Evolutionary conservation across 1,140 invertebrate genomes (phyloP), one percentile per base, ranked within the genome.

Genomic region (Sipha flava): DNA sequence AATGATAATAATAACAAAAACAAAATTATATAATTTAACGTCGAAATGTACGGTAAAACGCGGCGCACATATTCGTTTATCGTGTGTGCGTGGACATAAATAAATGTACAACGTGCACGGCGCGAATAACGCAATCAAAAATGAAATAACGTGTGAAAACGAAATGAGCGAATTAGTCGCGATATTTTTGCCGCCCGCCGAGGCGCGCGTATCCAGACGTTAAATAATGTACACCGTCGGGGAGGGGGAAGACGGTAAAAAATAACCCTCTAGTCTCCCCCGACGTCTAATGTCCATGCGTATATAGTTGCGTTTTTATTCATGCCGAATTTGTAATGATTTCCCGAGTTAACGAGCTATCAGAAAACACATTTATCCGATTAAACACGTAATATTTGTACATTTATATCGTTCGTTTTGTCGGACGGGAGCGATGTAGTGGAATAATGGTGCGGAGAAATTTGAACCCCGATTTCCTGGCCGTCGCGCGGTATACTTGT

Each of bases 281-380:
- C n/a, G n/a, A n/a, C n/a, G n/a, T n/a, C n/a, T n/a, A n/a, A n/a
- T n/a, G n/a, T n/a, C n/a, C n/a, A n/a, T n/a, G n/a, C n/a, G n/a
- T n/a, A n/a, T n/a, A n/a, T n/a, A n/a, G n/a, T n/a, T n/a, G n/a
- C n/a, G n/a, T n/a, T n/a, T n/a, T n/a, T n/a, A n/a, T n/a, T n/a
- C n/a, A n/a, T n/a, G n/a, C 18, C 21, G 18, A 66, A 66, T 66
- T 66, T 6, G 4, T 40, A 40, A 40, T 66, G 9, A 23, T 66
- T 66, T 49, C 23, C 12, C 26, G 43, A 49, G 68, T 72, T 72
- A 72, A 72, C 43, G 68, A 72, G 43, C 43, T 72, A 72, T 72
- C n/a, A 72, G 29, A 49, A 47, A 72, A 72, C 16, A 72, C 43
- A 72, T 72, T 72, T n/a, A 29, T 26, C 10, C 43, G 23, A 72